Base-by-base conservation (phyloP, 2,888 invertebrate species). In the Cephus spinipes region DNA sequence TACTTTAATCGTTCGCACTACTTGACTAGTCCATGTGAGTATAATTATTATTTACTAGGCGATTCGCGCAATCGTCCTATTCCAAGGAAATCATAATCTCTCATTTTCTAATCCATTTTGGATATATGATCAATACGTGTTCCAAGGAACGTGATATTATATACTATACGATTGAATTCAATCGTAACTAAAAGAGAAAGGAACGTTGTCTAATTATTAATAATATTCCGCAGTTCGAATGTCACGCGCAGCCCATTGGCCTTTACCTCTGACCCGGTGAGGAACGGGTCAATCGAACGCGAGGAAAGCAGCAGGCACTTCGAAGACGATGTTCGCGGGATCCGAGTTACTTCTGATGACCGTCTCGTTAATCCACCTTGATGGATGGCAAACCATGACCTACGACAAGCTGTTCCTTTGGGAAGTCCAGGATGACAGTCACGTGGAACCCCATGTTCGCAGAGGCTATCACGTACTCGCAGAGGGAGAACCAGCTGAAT, bases 371-470 rank as follows among this genome's bases (percentile, higher is more conserved):
- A 88, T 91, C 91, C 82, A 85, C 81, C 80, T 91, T 91, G 15
- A 82, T 80, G 78, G 87, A 91, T 79, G 92, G 91, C 87, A 94
- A 93, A 87, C 92, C 93, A 87, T 93, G 93, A 79, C 95, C 95
- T 80, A 97, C 95, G 86, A 97, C 93, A 85, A 97, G 93, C 86
- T 96, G 94, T 91, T 97, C 97, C 74, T 95, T 94, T 23, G 97
- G 96, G 91, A 98, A 96, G 92, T 98, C 98, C 89, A 95, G 93
- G 80, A 97, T 95, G 77, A 97, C 96, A 69, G 97, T 96, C 83
- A 97, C 95, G 90, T 98, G 98, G 92, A 97, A 98, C 79, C 96
- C 96, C 97, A 98, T 98, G 92, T 98, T 98, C 84, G 97, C 95
- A 77, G 96, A 95, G 78, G 98, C 98, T 88, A 98, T 96, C 89